These are phyloP conservation scores for Drosophila austrosaltans DNA, from an alignment of 2,888 invertebrate genomes.

Conservation along the genomic window DNA sequence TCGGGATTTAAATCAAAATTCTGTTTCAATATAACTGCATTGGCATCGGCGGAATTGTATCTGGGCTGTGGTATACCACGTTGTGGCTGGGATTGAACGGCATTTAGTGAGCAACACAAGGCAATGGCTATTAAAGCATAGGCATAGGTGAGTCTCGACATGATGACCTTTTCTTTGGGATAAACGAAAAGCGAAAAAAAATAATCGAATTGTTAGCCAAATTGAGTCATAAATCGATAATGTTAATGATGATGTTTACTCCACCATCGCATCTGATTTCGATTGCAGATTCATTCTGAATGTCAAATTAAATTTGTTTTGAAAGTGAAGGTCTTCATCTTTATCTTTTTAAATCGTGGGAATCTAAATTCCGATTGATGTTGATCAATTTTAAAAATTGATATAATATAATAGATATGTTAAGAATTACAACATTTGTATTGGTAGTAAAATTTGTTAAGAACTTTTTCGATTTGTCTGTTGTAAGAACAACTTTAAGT, in stretches of 20 bases:
- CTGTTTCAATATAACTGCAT: conserved; percentile 84
- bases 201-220: conserved; percentile 26
- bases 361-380: neutral
- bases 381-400: neutral
- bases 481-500: no score
- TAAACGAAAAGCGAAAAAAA: conserved; percentile 16
- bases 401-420: no score
- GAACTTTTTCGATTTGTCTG: no score
- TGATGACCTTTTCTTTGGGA: conserved; percentile 78
- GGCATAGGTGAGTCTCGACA: conserved; percentile 79
- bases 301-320: conserved; percentile 8
- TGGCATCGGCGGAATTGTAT: conserved; percentile 78
- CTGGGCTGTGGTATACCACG: conserved; percentile 80
- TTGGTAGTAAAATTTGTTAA: no score
- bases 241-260: conserved; percentile 14
- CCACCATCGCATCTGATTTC: conserved; percentile 7
- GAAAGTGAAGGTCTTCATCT: conserved; percentile 1
- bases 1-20: conserved; percentile 84
- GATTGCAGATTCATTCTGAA: neutral
- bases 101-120: conserved; percentile 75
- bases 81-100: conserved; percentile 79
- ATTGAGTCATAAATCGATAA: conserved; percentile 46
- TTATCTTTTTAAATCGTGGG: neutral
- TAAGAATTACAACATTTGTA: no score
- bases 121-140: conserved; percentile 72